These are phyloP conservation scores for Ictalurus punctatus DNA, from an alignment of 2,113 vertebrate genomes.

Conservation along the genomic window DNA sequence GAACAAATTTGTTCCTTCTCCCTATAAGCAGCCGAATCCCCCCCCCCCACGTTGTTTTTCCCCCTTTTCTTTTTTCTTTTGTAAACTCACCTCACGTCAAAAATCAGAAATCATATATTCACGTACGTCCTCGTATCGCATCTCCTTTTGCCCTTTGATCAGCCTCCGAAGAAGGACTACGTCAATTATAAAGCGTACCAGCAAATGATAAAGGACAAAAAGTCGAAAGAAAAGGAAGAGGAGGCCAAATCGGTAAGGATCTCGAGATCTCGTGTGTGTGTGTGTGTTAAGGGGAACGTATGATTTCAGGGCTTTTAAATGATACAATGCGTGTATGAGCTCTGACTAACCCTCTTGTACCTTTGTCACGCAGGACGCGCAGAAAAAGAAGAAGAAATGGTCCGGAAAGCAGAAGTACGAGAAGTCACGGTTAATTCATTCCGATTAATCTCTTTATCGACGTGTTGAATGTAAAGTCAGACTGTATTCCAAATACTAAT, in stretches of 20 bases:
- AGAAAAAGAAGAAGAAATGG: conserved; percentile 7
- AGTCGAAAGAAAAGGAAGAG: conserved; percentile 70
- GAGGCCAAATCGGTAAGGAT: conserved; percentile 74
- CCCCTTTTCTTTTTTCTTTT: too few species aligned
- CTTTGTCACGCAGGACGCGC: background rate
- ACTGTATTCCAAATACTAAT: background rate
- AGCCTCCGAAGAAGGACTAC: conserved; percentile 86
- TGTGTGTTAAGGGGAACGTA: background rate
- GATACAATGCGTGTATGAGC: background rate
- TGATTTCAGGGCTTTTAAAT: background rate
- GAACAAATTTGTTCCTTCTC: too few species aligned
- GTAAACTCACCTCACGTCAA: too few species aligned
- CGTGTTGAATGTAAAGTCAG: background rate
- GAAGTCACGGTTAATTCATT: background rate
- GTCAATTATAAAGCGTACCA: conserved; percentile 89
- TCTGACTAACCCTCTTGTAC: background rate
- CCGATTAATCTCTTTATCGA: too few species aligned
- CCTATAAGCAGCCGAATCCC: too few species aligned
- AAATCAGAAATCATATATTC: too few species aligned
- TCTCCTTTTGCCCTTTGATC: conserved; percentile 21
- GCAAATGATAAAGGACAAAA: conserved; percentile 81
- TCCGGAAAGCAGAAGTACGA: conserved; percentile 4
- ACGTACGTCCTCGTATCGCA: background rate
- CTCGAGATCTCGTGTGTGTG: background rate
- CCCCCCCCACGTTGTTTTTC: too few species aligned